Conservation (phyloP, 2,797 vertebrate genomes). For the Sebastes variabilis region DNA sequence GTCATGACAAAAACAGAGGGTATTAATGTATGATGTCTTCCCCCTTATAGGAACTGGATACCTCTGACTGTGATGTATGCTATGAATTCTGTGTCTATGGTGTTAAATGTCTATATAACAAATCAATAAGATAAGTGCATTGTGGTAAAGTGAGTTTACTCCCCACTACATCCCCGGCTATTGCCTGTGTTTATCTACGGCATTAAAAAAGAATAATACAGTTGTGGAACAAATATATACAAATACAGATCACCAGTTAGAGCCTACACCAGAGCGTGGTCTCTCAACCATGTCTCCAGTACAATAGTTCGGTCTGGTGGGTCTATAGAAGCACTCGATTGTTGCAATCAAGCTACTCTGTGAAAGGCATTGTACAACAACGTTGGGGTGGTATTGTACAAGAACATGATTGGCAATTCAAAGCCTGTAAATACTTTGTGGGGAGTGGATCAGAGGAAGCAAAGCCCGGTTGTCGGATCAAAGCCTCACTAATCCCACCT, state of each 20-base stretch:
- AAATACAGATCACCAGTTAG: neutral
- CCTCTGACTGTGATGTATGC: neutral
- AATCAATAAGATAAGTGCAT: constrained; percentile 18
- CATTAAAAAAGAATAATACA: neutral
- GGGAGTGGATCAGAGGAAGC: constrained; percentile 46
- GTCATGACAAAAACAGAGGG: neutral
- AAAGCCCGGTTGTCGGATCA: constrained; percentile 52
- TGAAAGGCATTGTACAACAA: neutral
- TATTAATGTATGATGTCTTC: neutral
- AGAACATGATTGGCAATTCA: constrained; percentile 20
- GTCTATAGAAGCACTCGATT: neutral
- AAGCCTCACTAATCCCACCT: constrained; percentile 56
- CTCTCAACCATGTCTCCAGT: neutral
- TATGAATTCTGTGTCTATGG: neutral
- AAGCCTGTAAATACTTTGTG: constrained; percentile 34
- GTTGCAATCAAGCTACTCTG: constrained; percentile 8
- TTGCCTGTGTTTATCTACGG: neutral
- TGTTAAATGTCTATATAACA: neutral
- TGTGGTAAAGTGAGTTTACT: constrained; percentile 5
- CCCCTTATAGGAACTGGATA: neutral
- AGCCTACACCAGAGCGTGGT: neutral
- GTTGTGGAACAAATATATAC: neutral
- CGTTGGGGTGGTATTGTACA: neutral
- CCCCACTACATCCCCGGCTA: neutral
- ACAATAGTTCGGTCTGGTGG: neutral